Evolutionary conservation across 1,140 invertebrate species (phyloP).

Genomic region (Bombus pascuorum): DNA sequence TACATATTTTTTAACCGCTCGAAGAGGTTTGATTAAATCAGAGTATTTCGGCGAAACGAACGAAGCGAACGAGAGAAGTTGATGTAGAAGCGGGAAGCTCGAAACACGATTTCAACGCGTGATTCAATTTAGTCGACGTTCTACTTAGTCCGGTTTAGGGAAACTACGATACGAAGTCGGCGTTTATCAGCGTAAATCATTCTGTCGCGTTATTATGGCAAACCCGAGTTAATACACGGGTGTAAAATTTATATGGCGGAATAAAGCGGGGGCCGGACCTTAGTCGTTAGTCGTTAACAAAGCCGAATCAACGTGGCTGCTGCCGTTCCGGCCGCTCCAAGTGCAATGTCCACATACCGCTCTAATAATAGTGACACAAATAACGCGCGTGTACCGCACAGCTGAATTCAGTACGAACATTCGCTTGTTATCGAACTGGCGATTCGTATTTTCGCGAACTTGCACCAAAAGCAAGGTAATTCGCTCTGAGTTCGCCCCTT

Average conservation of each 20-base stretch:
- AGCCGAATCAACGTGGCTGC: constrained; percentile 23
- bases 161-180: constrained; percentile 3
- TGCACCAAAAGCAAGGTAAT: not conserved
- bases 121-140: not conserved
- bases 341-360: constrained; percentile 27
- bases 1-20: too few relatives aligned
- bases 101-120: not conserved
- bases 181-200: not conserved
- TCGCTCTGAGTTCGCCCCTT: too few relatives aligned
- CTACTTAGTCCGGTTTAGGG: not conserved
- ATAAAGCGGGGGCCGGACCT: constrained; percentile 22
- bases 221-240: constrained; percentile 18
- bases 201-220: constrained; percentile 19
- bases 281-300: constrained; percentile 37
- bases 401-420: not conserved
- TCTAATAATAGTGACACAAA: constrained; percentile 37
- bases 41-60: too few relatives aligned
- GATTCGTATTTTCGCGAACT: constrained; percentile 6
- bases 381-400: not conserved
- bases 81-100: not conserved
- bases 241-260: constrained; percentile 24
- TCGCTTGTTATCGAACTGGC: constrained; percentile 21
- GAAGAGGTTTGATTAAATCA: too few relatives aligned
- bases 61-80: too few relatives aligned
- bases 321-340: constrained; percentile 1